Conservation (phyloP, 2,888 invertebrate species). For the Hermaeophaga mercurialis region DNA sequence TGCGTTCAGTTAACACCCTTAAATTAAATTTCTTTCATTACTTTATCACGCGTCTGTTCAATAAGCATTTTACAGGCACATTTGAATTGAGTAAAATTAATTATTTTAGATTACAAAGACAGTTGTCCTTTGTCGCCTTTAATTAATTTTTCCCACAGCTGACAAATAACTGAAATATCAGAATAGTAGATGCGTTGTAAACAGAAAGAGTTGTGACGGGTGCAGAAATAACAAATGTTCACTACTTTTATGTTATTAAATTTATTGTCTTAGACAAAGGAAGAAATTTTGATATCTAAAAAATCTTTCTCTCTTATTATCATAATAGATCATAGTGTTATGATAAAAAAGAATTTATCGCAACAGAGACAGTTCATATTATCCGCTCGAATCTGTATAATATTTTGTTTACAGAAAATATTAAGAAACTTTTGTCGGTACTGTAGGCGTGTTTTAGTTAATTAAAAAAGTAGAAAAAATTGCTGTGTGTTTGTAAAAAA, state of each 20-base stretch:
- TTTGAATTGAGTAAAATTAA: conserved; percentile 3
- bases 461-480: too few relatives aligned
- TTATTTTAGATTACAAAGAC: neutral
- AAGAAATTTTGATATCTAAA: neutral
- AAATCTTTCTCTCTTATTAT: neutral
- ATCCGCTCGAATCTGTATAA: too few relatives aligned
- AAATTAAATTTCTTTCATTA: neutral
- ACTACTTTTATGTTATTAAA: neutral
- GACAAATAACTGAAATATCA: too few relatives aligned
- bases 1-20: neutral
- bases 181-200: neutral
- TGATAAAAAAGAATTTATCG: neutral
- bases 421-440: too few relatives aligned
- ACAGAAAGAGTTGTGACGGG: neutral
- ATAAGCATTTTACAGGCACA: neutral
- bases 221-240: neutral
- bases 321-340: neutral
- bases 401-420: too few relatives aligned
- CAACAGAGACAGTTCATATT: too few relatives aligned
- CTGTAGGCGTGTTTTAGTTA: too few relatives aligned
- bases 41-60: neutral
- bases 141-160: neutral
- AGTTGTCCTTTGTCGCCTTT: neutral
- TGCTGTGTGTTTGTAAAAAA: too few relatives aligned
- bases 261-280: too few relatives aligned